Conservation (phyloP, 2,888 invertebrate species). For the Anthoptus insignis region DNA sequence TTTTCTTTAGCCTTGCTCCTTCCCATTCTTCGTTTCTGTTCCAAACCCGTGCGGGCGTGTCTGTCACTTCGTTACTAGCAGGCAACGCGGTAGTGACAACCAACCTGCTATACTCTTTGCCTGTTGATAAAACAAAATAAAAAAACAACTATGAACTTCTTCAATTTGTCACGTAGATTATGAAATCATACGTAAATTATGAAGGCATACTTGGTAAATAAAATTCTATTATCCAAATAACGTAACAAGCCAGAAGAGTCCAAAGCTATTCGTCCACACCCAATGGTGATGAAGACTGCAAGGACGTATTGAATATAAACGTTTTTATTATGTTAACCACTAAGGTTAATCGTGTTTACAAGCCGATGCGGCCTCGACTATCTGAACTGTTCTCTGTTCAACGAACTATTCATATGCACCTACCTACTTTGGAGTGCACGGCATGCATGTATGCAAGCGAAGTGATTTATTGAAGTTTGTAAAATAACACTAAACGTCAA, state of each 20-base stretch:
- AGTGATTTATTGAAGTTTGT: not conserved
- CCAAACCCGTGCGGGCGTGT: too few relatives aligned
- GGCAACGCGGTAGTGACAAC: too few relatives aligned
- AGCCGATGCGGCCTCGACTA: not conserved
- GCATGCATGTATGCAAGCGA: not conserved
- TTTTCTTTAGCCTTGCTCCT: conserved; percentile 47
- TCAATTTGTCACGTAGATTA: too few relatives aligned
- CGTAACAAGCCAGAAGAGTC: too few relatives aligned
- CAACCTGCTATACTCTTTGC: too few relatives aligned
- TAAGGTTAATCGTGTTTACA: conserved; percentile 13
- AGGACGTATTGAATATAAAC: conserved; percentile 18
- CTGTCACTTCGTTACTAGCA: too few relatives aligned
- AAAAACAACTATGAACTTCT: too few relatives aligned
- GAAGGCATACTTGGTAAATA: too few relatives aligned
- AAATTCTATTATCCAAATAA: too few relatives aligned
- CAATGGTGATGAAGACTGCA: conserved; percentile 7
- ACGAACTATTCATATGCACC: not conserved
- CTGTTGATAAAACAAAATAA: too few relatives aligned
- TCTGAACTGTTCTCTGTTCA: not conserved
- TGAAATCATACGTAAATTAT: too few relatives aligned
- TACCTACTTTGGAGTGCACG: not conserved
- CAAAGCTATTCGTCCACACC: conserved; percentile 12
- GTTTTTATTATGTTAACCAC: conserved; percentile 5
- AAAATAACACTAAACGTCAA: not conserved
- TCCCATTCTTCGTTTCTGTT: too few relatives aligned